Percentiles rank a stretch among this genome's conserved stretches.
Evolutionary conservation across 1,140 invertebrate species (phyloP).

Genomic region (Venturia canescens): DNA sequence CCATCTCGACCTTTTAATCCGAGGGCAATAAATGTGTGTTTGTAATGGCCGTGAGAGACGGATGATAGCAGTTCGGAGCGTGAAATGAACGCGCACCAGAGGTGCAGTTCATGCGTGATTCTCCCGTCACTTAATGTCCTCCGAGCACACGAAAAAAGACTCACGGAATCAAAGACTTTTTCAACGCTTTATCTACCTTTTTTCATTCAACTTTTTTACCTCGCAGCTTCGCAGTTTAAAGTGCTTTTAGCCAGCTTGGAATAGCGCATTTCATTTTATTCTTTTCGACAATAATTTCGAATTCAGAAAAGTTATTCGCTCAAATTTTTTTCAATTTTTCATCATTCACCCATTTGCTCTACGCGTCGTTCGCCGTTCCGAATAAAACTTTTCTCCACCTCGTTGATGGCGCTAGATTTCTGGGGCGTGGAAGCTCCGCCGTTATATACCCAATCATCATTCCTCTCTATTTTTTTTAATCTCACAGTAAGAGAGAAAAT

Average conservation of each 20-base stretch:
- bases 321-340: too few species aligned
- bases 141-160: not conserved
- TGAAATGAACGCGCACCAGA: constrained; percentile 53
- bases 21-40: not conserved
- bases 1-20: not conserved
- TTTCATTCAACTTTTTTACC: not conserved
- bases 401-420: too few species aligned
- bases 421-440: too few species aligned
- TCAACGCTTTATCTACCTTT: not conserved
- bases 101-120: not conserved
- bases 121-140: not conserved
- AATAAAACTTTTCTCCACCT: too few species aligned
- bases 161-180: not conserved
- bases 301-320: too few species aligned
- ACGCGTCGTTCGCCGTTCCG: too few species aligned
- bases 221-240: not conserved
- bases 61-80: constrained; percentile 5
- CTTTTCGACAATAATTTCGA: too few species aligned
- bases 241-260: too few species aligned
- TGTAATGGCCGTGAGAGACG: not conserved
- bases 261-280: too few species aligned
- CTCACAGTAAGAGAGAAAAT: not conserved
- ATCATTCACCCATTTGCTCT: too few species aligned
- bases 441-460: too few species aligned
- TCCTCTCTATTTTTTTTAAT: not conserved